Evolutionary conservation across 1,140 invertebrate genomes (phyloP).

Genomic region (Drosophila sp.): DNA sequence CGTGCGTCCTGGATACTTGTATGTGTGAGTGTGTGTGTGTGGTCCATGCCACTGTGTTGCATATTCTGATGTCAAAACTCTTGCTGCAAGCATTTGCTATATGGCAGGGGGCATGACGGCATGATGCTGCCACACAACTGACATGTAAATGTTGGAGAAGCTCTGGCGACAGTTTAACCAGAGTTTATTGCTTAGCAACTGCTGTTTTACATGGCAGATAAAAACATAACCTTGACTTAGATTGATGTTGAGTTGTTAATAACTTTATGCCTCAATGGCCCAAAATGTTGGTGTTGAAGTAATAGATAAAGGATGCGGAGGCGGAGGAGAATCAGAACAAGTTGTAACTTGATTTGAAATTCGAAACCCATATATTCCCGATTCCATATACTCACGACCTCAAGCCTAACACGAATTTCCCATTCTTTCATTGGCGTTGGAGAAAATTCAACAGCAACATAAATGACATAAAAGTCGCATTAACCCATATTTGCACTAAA

Average conservation of each 20-base stretch:
- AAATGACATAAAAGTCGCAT: slow-evolving; percentile 81
- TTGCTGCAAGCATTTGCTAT: slow-evolving; percentile 24
- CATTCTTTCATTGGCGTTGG: slow-evolving; percentile 12
- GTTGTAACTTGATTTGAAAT: slow-evolving; percentile 15
- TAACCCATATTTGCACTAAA: slow-evolving; percentile 77
- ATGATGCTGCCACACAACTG: slow-evolving; percentile 24
- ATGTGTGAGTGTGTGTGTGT: not conserved
- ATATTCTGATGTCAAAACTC: slow-evolving; percentile 24
- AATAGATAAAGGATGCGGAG: not conserved
- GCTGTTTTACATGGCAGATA: slow-evolving; percentile 5
- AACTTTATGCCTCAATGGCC: slow-evolving; percentile 1
- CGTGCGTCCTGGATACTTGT: slow-evolving; percentile 3
- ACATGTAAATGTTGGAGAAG: slow-evolving; percentile 35
- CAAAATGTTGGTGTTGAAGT: slow-evolving; percentile 1
- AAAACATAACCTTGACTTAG: slow-evolving; percentile 7
- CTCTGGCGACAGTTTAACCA: not conserved
- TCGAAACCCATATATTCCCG: not conserved
- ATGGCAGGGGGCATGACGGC: not conserved
- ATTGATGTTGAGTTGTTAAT: slow-evolving; percentile 8
- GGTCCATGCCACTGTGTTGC: not conserved
- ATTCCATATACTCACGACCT: not conserved
- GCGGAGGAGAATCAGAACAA: not conserved
- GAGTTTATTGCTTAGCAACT: slow-evolving; percentile 3
- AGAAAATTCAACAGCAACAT: slow-evolving; percentile 57
- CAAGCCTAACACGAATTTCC: slow-evolving; percentile 20